Evolutionary conservation across 2,113 vertebrate genomes (phyloP).

Genomic region (Laticauda laticaudata): DNA sequence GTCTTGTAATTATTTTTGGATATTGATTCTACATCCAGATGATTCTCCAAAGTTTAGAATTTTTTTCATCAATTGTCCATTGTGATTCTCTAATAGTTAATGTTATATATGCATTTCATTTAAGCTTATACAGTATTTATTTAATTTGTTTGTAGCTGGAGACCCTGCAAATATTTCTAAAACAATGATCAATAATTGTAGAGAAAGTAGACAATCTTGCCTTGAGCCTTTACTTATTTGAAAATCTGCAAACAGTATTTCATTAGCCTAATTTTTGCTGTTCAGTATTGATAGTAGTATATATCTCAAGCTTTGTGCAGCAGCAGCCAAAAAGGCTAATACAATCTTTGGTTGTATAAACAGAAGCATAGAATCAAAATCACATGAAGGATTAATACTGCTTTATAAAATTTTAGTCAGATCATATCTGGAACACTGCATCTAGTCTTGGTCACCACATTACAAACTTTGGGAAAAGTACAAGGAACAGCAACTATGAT

Average conservation of each 20-base stretch:
- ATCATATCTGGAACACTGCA: too few relatives aligned
- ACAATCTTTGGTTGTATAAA: too few relatives aligned
- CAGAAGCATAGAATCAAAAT: too few relatives aligned
- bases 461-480: too few relatives aligned
- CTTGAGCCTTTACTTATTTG: not conserved
- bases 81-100: not conserved
- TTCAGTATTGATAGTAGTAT: not conserved
- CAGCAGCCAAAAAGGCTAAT: too few relatives aligned
- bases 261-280: not conserved
- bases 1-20: not conserved
- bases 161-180: not conserved
- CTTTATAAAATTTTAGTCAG: too few relatives aligned
- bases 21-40: not conserved
- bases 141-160: not conserved
- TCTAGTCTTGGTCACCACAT: too few relatives aligned
- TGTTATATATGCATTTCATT: not conserved
- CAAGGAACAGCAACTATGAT: too few relatives aligned
- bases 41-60: not conserved
- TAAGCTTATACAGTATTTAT: not conserved
- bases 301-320: not conserved
- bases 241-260: not conserved
- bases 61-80: not conserved
- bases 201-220: not conserved
- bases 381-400: too few relatives aligned
- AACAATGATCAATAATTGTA: not conserved